Base-by-base conservation (phyloP, 2,797 vertebrate species). In the Graptemys geographica region DNA sequence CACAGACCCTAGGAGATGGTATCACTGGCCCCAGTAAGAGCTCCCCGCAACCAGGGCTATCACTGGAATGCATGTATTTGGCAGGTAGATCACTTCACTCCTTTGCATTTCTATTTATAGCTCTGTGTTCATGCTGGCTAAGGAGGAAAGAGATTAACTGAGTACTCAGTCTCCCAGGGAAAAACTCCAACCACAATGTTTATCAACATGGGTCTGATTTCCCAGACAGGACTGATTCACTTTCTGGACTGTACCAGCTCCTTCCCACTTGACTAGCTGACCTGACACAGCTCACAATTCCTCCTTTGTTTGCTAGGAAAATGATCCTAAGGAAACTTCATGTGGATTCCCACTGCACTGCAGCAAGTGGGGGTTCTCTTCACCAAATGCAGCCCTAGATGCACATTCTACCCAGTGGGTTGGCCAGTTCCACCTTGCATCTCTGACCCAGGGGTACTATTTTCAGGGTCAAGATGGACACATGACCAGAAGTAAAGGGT, bases 391-490 rank as follows among this genome's bases (percentile, higher is more conserved):
- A 59, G 57, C 57, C 27, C 12, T 31, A 13, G 27, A 59, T 57
- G 57, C 27, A 59, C 57, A 15, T 6, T 28, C 57, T 27, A 6
- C 11, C 57, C 57, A 31, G 57, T 59, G 28, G 6, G 57, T 59
- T 27, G 28, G 57, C 28, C 27, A 59, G 28, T 28, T 59, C 27
- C 27, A 6, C 27, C 57, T 59, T 28, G 31, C 57, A 3, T 59
- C 83, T 86, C 49, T 19, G 49, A 0, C 76, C 81, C 3, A n/a
- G 0, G 0, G 41, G 41, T 53, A 21, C 5, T 21, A 53, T 21
- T 21, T 53, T 15, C 19, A 53, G 53, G 53, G 53, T 53, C 53
- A 82, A 65, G 87, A 53, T 8, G 19, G 53, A 53, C 53, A 53
- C 53, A 53, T 53, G 53, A 21, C 53, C 7, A 4, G 19, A 53